Conservation (phyloP, 1,140 invertebrate species). For the Ceratoteleas bidentatus region DNA sequence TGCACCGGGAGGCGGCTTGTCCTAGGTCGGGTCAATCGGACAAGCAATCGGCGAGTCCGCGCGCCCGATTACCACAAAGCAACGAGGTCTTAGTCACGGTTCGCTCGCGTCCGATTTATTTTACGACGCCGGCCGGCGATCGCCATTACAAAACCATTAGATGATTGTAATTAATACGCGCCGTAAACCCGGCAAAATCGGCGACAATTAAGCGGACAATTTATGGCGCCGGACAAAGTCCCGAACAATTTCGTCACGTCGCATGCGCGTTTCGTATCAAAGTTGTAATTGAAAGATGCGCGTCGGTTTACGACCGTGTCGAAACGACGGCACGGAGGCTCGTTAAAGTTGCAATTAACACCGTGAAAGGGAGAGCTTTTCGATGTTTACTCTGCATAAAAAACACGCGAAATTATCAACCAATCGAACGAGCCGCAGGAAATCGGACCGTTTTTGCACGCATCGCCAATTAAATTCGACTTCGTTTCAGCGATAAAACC, state of each 20-base stretch:
- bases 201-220: no score
- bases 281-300: conserved; percentile 27
- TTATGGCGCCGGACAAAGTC: background rate
- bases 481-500: conserved; percentile 17
- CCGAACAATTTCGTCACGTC: conserved; percentile 24
- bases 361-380: conserved; percentile 17
- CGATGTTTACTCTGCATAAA: conserved; percentile 27
- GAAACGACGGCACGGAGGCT: conserved; percentile 31
- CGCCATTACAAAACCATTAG: no score
- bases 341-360: conserved; percentile 42
- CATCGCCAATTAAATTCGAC: conserved; percentile 15
- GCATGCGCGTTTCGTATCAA: conserved; percentile 14
- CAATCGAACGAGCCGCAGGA: conserved; percentile 1
- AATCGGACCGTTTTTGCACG: conserved; percentile 24
- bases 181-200: no score
- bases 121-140: conserved; percentile 9
- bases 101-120: conserved; percentile 18
- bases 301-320: conserved; percentile 35
- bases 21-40: conserved; percentile 67
- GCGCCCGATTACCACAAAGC: conserved; percentile 38
- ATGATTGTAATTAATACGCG: no score
- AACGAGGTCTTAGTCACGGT: conserved; percentile 32
- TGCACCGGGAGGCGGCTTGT: conserved; percentile 57
- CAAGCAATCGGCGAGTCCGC: conserved; percentile 47
- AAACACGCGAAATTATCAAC: conserved; percentile 1